phyloP scores from a whole-genome alignment of 2,113 vertebrate species.

The Cyprinodon variegatus region DNA sequence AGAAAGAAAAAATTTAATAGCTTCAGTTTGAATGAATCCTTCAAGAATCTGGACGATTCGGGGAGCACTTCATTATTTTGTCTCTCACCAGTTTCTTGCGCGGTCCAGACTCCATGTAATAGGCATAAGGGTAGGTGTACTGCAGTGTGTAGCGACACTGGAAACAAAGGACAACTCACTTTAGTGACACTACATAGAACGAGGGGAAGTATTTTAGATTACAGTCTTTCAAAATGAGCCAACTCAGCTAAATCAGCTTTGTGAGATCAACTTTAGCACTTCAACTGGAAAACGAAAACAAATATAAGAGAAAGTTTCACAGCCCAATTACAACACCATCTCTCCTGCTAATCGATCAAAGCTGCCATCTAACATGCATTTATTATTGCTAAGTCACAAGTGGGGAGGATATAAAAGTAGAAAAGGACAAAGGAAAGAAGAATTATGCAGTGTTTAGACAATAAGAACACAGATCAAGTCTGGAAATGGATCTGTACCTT shows the following conservation, averaged over 20 bases:
- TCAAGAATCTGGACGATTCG: too few species aligned
- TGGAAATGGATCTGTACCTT: slow-evolving; percentile 81
- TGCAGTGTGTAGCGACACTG: slow-evolving; percentile 99
- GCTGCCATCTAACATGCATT: background rate
- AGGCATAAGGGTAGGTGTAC: slow-evolving; percentile 98
- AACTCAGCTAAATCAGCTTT: background rate
- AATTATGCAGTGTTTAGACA: background rate
- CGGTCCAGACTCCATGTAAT: slow-evolving; percentile 99
- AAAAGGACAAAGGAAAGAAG: background rate
- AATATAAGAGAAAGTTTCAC: background rate
- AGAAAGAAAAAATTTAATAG: background rate
- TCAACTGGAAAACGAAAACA: background rate
- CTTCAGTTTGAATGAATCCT: too few species aligned
- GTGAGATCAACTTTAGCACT: background rate
- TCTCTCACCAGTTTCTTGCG: slow-evolving; percentile 95
- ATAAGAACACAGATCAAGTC: too few species aligned
- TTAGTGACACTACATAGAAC: background rate
- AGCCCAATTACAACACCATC: background rate
- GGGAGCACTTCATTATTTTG: background rate
- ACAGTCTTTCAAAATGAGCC: background rate
- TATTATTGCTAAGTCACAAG: background rate
- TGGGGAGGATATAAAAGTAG: background rate
- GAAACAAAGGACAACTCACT: slow-evolving; percentile 13
- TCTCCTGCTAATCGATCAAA: background rate
- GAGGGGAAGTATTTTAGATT: too few species aligned